Evolutionary conservation across 2,113 vertebrate genomes (phyloP), one percentile per base, ranked within the genome.

Genomic region (Lanius ludovicianus): DNA sequence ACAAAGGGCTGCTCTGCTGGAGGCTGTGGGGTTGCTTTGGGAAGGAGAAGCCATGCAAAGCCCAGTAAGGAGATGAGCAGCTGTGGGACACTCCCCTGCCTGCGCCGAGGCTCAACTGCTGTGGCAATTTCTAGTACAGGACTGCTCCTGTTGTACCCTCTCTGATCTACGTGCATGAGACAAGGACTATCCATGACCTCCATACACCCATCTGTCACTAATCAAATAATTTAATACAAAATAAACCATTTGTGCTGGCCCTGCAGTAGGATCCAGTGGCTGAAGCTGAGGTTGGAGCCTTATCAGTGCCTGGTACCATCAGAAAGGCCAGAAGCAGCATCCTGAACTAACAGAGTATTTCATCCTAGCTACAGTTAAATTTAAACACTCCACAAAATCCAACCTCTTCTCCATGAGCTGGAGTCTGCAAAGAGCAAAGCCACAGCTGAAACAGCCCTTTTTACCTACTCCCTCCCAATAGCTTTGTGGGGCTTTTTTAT

Each of bases 1-100:
- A 2, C n/a, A 24, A 2, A 13, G n/a, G 22, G 82, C 63, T 10
- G 57, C 5, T 23, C 42, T 63, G 31, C 75, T 52, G 42, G 9
- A 3, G 0, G 0, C 3, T 4, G 25, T 50, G 0, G 0, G 19
- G 2, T 2, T 10, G 15, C 50, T 62, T 8, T 0, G 8, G 25
- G 68, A n/a, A 62, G 64, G 42, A 46, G 19, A 81, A 37, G 47
- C 56, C 55, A 0, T 0, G 0, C 33, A 13, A 16, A 35, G 10
- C 39, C 1, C 0, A 53, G 13, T 2, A 4, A 35, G 42, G 46
- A 31, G 41, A 33, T 0, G 3, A 3, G 22, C 20, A 39, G 55
- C 14, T 10, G 0, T n/a, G 13, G 35, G 22, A 14, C 9, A 0
- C 33, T 13, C 6, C 52, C 55, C 57, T 76, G 44, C 74, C 37